Evolutionary conservation across 2,113 vertebrate genomes (phyloP).

Genomic region (Vulpes lagopus): DNA sequence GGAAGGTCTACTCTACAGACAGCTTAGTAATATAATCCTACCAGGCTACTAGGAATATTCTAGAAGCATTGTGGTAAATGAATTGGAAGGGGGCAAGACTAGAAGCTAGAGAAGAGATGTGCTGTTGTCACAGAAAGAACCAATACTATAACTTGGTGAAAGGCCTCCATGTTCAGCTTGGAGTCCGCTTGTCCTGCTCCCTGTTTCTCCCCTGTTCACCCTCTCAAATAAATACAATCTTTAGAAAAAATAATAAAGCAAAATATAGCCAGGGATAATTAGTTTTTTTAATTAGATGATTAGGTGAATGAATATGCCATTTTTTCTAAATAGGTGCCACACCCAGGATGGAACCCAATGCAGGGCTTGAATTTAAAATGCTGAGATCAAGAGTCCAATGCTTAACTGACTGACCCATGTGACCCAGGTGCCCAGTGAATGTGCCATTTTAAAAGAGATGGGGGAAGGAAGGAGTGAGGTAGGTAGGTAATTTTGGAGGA

Average conservation of each 20-base stretch:
- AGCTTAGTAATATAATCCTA: not conserved
- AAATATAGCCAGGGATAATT: not conserved
- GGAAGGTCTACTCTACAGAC: not conserved
- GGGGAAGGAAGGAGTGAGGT: not conserved
- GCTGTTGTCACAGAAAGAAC: not conserved
- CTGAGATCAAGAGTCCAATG: not conserved
- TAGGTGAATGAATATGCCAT: not conserved
- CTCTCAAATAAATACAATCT: not conserved
- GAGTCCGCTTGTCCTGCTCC: not conserved
- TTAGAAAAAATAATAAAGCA: not conserved
- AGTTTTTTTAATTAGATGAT: not conserved
- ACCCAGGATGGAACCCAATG: not conserved
- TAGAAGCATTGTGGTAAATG: not conserved
- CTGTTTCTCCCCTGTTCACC: not conserved
- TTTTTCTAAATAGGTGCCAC: not conserved
- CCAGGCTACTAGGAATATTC: not conserved
- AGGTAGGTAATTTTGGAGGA: not conserved
- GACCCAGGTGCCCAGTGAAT: not conserved
- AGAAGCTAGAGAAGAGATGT: not conserved
- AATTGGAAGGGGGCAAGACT: not conserved
- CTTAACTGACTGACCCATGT: not conserved
- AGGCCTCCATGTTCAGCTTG: accelerated
- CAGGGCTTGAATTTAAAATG: not conserved
- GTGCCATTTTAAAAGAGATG: not conserved
- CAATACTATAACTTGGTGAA: not conserved